Evolutionary conservation across 1,140 invertebrate genomes (phyloP), one percentile per base, ranked within the genome.

Genomic region (Holotrichia oblita): DNA sequence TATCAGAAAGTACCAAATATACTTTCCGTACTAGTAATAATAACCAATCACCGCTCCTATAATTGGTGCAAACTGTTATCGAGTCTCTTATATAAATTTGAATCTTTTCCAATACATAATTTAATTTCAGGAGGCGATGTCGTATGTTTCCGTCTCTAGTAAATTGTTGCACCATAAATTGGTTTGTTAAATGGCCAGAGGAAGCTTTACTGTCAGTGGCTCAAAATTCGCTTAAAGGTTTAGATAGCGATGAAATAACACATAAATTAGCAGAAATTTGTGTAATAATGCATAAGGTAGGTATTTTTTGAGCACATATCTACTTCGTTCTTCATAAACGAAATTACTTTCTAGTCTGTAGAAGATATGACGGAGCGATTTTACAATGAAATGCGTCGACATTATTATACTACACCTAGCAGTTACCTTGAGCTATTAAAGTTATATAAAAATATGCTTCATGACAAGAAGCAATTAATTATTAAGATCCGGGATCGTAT

Each of bases 101-200:
- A 34, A 9, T 69, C 22, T 24, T n/a, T n/a, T n/a, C n/a, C n/a
- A n/a, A 27, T 41, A 40, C n/a, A 44, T 41, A 40, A 12, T 20
- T 81, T 83, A 27, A n/a, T 61, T 69, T 40, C 81, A 92, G 93
- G 48, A 88, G 92, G 8, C 88, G 93, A 6, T 94, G 93, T 82
- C 90, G 93, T 69, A 94, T 96, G 91, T 98, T 97, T 86, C 96
- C 97, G 0, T 97, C 96, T 0, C 88, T 98, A 55, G 94, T 98
- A 0, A 98, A 97, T 84, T 97, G 95, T 85, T 97, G 96, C 82
- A 97, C 96, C 0, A 97, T 98, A 77, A 95, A 98, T 86, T 98
- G 96, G 95, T 97, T 97, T 86, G 93, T 91, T 79, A 94, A 94
- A 80, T 98, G 96, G 96, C 96, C 96, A 3, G 91, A 93, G 40